Evolutionary conservation across 2,888 invertebrate genomes (phyloP), one percentile per base, ranked within the genome.

Genomic region (Malthinus flaveolus): DNA sequence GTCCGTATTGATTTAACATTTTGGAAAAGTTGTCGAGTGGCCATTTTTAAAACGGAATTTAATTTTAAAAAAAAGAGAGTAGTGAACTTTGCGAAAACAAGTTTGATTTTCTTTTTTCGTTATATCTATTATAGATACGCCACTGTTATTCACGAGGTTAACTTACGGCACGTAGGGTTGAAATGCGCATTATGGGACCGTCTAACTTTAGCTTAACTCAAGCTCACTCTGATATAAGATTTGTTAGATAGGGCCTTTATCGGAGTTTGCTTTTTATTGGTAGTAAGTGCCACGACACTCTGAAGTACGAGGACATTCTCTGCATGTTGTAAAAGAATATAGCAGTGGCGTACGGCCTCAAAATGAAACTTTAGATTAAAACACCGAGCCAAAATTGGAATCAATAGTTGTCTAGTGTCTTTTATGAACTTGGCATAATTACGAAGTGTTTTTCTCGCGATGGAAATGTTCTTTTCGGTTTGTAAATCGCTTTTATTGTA

Each of bases 281-380:
- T 66, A 70, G 69, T 70, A 70, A 70, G 68, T 70, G 69, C 68
- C 68, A 69, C 60, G 58, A 66, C 64, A 65, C 67, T 66, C 66
- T 67, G 62, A 70, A 68, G 67, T 70, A 67, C 67, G 64, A 58
- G 58, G 49, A 51, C 48, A 53, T 52, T 53, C 48, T 47, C 57
- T 46, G 36, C 34, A 49, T 45, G 50, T 49, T 35, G 49, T 42
- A 48, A 55, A 50, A 31, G 7, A 33, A 42, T 31, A 37, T 44
- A 8, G 7, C 53, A 46, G 49, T 33, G 58, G n/a, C 42, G 48
- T 33, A 7, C 9, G 23, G 2, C 15, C 2, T 6, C n/a, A 12
- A 15, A 42, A 15, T 42, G 9, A 9, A 15, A n/a, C 15, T 42
- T 42, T 10, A 4, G 1, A n/a, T 42, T 15, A 15, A 8, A 39